These are phyloP conservation scores for Condylostylus longicornis DNA, from an alignment of 1,140 invertebrate genomes.

Conservation along the genomic window DNA sequence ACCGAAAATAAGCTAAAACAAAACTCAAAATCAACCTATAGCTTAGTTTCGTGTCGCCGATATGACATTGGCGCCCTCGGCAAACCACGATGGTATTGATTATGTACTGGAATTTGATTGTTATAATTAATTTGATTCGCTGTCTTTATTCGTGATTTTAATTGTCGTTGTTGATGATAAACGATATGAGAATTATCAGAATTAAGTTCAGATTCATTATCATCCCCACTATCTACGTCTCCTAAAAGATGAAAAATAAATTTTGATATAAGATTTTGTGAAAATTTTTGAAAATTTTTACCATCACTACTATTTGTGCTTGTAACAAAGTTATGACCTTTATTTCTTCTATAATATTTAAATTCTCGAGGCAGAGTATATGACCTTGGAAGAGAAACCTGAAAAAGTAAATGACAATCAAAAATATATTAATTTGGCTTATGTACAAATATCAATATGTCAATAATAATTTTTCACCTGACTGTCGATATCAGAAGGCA, in stretches of 20 bases:
- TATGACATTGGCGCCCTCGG: too few relatives aligned
- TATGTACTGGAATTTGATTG: too few relatives aligned
- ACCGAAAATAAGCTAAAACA: too few relatives aligned
- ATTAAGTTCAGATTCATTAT: conserved; percentile 39
- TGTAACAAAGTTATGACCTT: conserved; percentile 37
- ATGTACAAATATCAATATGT: not conserved
- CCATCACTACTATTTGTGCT: conserved; percentile 77
- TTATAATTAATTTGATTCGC: too few relatives aligned
- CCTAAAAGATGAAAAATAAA: conserved; percentile 25
- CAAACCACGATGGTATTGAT: too few relatives aligned
- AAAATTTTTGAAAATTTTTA: conserved; percentile 20
- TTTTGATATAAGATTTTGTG: not conserved
- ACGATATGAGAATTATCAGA: conserved; percentile 9
- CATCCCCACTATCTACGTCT: conserved; percentile 50
- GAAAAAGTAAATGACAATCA: conserved; percentile 7
- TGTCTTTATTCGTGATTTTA: too few relatives aligned
- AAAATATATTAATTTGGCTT: too few relatives aligned
- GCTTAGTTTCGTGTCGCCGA: too few relatives aligned
- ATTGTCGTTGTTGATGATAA: not conserved
- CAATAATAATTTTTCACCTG: conserved; percentile 31
- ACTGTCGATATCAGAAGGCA: conserved; percentile 51
- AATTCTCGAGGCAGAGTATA: conserved; percentile 74
- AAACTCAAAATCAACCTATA: too few relatives aligned
- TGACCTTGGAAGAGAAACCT: conserved; percentile 62
- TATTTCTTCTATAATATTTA: conserved; percentile 55